These are phyloP conservation scores for Coelinius sp. DNA, from an alignment of 2,888 invertebrate species.

Conservation along the genomic window DNA sequence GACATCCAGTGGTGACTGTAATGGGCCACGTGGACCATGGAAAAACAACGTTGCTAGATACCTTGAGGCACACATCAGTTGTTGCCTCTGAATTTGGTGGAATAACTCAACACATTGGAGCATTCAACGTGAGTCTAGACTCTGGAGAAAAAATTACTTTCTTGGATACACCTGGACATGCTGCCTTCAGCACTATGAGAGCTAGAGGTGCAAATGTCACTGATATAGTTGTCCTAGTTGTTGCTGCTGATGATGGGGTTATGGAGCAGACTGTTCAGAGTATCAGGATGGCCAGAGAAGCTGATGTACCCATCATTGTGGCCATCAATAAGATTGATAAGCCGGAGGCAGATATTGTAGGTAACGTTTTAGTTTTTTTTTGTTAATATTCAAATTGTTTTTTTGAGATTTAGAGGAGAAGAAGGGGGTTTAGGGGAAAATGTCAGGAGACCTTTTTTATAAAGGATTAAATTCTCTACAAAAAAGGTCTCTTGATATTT, in stretches of 20 bases:
- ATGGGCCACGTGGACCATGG: conserved; percentile 99
- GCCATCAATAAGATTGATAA: conserved; percentile 99
- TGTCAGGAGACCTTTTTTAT: no score
- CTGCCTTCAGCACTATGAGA: conserved; percentile 95
- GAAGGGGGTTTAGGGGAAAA: no score
- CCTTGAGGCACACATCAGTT: conserved; percentile 86
- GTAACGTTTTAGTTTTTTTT: conserved; percentile 63
- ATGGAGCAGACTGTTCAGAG: conserved; percentile 98
- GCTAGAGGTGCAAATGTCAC: conserved; percentile 94
- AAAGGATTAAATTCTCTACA: no score
- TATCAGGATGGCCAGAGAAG: conserved; percentile 86
- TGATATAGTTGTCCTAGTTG: conserved; percentile 94
- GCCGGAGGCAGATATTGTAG: conserved; percentile 89
- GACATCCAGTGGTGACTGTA: conserved; percentile 96
- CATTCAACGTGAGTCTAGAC: conserved; percentile 84
- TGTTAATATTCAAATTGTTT: not conserved
- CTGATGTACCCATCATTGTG: conserved; percentile 91
- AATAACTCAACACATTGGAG: conserved; percentile 99
- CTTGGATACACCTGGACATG: conserved; percentile 98
- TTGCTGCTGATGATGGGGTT: conserved; percentile 99
- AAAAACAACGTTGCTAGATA: conserved; percentile 95
- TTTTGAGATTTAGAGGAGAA: not conserved
- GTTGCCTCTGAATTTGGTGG: conserved; percentile 97
- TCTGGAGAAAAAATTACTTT: conserved; percentile 90
- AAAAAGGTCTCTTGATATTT: not conserved